Percentiles rank a stretch among this genome's conserved stretches.
These are phyloP conservation scores for Chloropsis cyanopogon DNA, from an alignment of 2,113 vertebrate genomes.

Conservation along the genomic window DNA sequence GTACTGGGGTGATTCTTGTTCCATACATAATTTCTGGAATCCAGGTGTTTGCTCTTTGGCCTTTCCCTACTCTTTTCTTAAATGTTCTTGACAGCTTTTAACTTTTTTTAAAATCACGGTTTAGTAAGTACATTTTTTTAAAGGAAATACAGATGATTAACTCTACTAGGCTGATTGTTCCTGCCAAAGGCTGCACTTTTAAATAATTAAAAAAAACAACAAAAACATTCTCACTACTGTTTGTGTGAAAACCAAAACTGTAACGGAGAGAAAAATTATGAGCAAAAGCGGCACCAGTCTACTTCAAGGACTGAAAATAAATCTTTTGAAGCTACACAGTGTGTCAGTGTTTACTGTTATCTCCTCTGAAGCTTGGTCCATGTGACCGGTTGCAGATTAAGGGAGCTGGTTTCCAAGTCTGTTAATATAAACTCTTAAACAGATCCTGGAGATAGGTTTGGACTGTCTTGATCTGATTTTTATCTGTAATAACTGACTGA, in stretches of 20 bases:
- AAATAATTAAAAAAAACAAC: not conserved
- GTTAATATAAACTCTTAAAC: conserved; percentile 54
- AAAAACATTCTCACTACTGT: not conserved
- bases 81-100: conserved; percentile 36
- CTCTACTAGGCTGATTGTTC: conserved; percentile 28
- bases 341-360: not conserved
- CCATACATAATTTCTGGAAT: not conserved
- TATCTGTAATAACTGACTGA: not conserved
- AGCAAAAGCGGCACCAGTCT: conserved; percentile 18
- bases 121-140: conserved; percentile 34
- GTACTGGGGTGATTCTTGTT: not conserved
- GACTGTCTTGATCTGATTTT: conserved; percentile 7
- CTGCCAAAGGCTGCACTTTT: conserved; percentile 57
- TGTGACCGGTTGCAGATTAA: conserved; percentile 12
- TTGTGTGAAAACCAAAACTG: conserved; percentile 35
- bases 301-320: conserved; percentile 48
- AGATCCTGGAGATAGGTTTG: not conserved
- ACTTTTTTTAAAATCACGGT: conserved; percentile 11
- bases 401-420: conserved; percentile 2
- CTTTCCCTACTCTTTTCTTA: not conserved
- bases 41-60: conserved; percentile 17
- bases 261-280: not conserved
- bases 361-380: not conserved
- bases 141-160: conserved; percentile 32
- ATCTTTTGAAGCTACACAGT: conserved; percentile 6